Evolutionary conservation across 2,797 vertebrate genomes (phyloP).

Genomic region (Sebastes vulpes): DNA sequence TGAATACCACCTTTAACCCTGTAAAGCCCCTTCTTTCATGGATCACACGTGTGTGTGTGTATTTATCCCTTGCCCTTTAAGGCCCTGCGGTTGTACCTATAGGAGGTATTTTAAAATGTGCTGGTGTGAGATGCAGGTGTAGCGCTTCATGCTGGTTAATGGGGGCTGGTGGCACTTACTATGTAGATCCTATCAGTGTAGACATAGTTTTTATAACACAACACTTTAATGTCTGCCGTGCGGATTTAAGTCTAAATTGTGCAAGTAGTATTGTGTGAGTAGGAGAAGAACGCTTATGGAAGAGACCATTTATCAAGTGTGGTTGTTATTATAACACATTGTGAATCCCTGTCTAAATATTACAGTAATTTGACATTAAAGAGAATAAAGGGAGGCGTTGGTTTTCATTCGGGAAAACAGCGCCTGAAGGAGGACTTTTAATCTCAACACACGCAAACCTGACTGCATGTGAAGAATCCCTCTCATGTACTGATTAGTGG

Average conservation of each 20-base stretch:
- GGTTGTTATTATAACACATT: background rate
- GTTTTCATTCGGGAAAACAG: slow-evolving; percentile 37
- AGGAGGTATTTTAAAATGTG: slow-evolving; percentile 31
- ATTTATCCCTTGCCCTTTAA: background rate
- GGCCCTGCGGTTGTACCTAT: slow-evolving; percentile 4
- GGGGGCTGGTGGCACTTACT: slow-evolving; percentile 55
- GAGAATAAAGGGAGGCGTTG: slow-evolving; percentile 6
- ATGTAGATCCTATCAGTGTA: slow-evolving; percentile 60
- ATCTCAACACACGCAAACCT: slow-evolving; percentile 41
- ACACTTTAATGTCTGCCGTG: slow-evolving; percentile 11
- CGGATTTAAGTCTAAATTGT: background rate
- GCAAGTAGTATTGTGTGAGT: background rate
- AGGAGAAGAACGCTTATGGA: too few relatives aligned
- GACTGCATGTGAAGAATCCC: slow-evolving; percentile 61
- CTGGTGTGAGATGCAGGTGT: slow-evolving; percentile 62
- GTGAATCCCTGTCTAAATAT: background rate
- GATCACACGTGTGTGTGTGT: background rate
- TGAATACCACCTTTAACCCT: background rate
- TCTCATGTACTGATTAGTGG: slow-evolving; percentile 65
- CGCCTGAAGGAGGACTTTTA: slow-evolving; percentile 34
- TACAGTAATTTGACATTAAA: background rate
- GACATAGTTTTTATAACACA: slow-evolving; percentile 12
- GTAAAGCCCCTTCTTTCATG: background rate
- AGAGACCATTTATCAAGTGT: background rate
- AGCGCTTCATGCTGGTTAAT: slow-evolving; percentile 70